phyloP scores from a whole-genome alignment of 2,797 vertebrate genomes.

The Perodicticus potto region DNA sequence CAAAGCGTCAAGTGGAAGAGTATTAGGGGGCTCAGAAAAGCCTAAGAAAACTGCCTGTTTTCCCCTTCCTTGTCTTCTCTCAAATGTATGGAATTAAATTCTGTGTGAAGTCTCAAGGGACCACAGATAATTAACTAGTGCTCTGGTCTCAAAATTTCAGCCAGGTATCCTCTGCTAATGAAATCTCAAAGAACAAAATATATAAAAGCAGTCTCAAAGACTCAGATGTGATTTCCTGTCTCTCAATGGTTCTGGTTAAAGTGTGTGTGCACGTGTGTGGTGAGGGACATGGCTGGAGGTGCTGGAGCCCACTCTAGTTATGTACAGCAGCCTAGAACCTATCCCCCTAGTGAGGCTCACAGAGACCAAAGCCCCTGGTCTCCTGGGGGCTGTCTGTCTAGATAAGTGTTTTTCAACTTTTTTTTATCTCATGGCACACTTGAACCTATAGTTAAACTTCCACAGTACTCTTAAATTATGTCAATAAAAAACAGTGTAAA shows the following conservation, averaged over 20 bases:
- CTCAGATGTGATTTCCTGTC: too few species aligned
- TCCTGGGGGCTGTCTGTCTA: neutral
- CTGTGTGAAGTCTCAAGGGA: neutral
- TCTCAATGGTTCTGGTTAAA: neutral
- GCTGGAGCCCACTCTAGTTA: neutral
- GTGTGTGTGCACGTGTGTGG: neutral
- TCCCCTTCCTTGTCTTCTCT: neutral
- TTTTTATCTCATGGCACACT: too few species aligned
- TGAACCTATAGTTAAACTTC: too few species aligned
- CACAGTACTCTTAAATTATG: too few species aligned
- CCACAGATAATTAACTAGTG: neutral
- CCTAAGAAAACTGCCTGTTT: neutral
- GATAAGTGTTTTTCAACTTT: neutral
- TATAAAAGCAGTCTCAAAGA: neutral
- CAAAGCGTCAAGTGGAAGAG: neutral
- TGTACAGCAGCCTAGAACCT: neutral
- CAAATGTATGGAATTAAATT: neutral
- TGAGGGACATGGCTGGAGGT: too few species aligned
- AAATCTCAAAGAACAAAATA: neutral
- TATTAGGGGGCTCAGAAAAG: neutral
- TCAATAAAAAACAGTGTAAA: too few species aligned
- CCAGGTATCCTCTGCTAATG: neutral
- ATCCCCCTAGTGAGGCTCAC: neutral
- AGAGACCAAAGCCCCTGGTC: neutral
- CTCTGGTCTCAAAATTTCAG: neutral